Conservation (phyloP, 2,888 invertebrate species). For the Microctonus brassicae region DNA sequence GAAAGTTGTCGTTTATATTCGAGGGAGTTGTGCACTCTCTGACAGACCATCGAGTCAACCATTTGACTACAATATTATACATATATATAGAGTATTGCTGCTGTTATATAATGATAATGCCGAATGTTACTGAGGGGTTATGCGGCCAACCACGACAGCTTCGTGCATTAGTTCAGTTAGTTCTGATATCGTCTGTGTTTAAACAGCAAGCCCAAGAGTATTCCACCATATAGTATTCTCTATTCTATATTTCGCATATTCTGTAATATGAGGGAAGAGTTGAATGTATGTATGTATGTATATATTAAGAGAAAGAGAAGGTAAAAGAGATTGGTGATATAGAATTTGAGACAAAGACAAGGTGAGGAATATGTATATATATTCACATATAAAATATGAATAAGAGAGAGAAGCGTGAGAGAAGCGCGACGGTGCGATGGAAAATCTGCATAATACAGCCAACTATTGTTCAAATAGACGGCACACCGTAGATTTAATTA, state of each 20-base stretch:
- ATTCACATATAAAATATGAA: background rate
- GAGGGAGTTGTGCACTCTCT: background rate
- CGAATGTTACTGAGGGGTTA: conserved; percentile 50
- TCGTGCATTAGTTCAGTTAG: conserved; percentile 60
- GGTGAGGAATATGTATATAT: conserved; percentile 17
- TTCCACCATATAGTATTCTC: conserved; percentile 46
- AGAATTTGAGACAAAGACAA: conserved; percentile 39
- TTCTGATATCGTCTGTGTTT: conserved; percentile 70
- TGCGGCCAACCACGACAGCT: conserved; percentile 49
- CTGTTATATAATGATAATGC: conserved; percentile 65
- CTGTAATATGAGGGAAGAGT: conserved; percentile 53
- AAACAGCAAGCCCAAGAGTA: conserved; percentile 63
- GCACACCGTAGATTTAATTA: conserved; percentile 69
- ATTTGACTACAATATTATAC: background rate
- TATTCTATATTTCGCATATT: background rate
- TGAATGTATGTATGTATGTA: background rate
- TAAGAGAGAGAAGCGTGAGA: conserved; percentile 45
- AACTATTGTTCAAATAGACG: conserved; percentile 71
- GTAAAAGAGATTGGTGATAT: conserved; percentile 30
- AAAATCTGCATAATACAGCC: conserved; percentile 71
- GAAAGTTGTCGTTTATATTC: background rate
- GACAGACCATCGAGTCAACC: background rate
- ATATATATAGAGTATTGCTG: conserved; percentile 48
- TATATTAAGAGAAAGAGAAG: conserved; percentile 26
- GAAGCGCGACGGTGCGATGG: conserved; percentile 58